phyloP scores from a whole-genome alignment of 2,113 vertebrate species.

The Silurus asotus region DNA sequence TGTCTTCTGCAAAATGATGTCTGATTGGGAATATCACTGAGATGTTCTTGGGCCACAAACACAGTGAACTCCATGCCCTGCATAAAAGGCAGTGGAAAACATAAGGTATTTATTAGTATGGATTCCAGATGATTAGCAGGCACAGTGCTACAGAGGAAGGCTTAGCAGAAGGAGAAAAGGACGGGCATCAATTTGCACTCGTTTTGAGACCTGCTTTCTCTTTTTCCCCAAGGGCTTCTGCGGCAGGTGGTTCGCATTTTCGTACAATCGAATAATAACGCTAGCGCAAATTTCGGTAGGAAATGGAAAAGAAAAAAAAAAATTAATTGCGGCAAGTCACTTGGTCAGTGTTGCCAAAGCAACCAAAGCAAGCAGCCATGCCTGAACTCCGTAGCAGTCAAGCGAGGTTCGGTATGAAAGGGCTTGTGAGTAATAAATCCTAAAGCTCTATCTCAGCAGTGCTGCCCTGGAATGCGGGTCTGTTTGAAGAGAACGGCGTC shows the following conservation, averaged over 20 bases:
- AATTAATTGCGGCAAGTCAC: conserved; percentile 61
- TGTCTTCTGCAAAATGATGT: conserved; percentile 32
- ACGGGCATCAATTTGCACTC: conserved; percentile 67
- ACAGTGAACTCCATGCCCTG: conserved; percentile 54
- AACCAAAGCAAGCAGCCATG: conserved; percentile 65
- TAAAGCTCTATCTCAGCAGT: conserved; percentile 31
- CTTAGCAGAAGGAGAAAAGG: conserved; percentile 61
- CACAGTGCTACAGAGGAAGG: conserved; percentile 59
- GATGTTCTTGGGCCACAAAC: conserved; percentile 61
- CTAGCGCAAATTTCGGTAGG: conserved; percentile 62
- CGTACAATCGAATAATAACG: conserved; percentile 65
- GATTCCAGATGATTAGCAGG: conserved; percentile 78
- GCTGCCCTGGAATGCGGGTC: conserved; percentile 29
- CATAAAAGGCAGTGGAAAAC: conserved; percentile 62
- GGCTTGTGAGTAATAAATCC: conserved; percentile 37
- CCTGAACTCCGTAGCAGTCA: conserved; percentile 63
- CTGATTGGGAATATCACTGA: conserved; percentile 66
- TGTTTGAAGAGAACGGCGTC: conserved; percentile 11
- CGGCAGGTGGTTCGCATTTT: conserved; percentile 80
- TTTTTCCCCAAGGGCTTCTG: conserved; percentile 65
- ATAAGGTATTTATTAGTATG: conserved; percentile 77
- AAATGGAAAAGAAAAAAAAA: conserved; percentile 81
- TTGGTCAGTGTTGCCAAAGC: conserved; percentile 58
- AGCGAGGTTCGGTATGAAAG: conserved; percentile 42
- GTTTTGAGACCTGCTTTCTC: conserved; percentile 58